Conservation (phyloP, 2,113 vertebrate genomes). For the Carassius carassius region DNA sequence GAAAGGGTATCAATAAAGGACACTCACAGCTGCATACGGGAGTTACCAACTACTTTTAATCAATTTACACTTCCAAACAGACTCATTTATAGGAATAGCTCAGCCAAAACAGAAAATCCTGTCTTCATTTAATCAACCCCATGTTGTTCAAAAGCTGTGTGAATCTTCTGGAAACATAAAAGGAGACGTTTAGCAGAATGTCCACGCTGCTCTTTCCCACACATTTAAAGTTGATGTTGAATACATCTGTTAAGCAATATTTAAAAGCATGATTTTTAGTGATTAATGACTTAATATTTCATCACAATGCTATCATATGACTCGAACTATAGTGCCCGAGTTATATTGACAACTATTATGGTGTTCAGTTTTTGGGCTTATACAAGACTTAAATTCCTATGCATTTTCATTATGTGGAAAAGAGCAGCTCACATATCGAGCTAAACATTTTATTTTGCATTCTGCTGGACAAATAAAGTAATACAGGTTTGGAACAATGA, state of each 20-base stretch:
- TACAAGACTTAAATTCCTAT: neutral
- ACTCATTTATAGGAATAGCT: neutral
- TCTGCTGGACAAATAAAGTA: neutral
- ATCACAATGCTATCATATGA: neutral
- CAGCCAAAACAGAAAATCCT: neutral
- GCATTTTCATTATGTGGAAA: neutral
- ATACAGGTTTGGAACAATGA: neutral
- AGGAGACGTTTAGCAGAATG: neutral
- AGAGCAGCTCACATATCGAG: neutral
- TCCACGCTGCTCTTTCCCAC: neutral
- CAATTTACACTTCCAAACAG: neutral
- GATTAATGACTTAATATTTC: neutral
- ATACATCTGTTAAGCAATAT: neutral
- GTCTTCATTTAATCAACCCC: neutral
- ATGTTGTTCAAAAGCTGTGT: neutral
- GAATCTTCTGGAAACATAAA: neutral
- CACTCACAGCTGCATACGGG: neutral
- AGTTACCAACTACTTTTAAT: neutral
- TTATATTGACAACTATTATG: neutral
- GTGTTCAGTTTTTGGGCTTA: neutral
- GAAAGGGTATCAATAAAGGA: conserved; percentile 27
- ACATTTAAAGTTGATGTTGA: neutral
- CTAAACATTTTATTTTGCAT: neutral
- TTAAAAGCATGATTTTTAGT: neutral
- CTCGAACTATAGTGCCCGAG: neutral